These are phyloP conservation scores for Piezodorus guildinii DNA, from an alignment of 1,140 invertebrate species.

Conservation along the genomic window DNA sequence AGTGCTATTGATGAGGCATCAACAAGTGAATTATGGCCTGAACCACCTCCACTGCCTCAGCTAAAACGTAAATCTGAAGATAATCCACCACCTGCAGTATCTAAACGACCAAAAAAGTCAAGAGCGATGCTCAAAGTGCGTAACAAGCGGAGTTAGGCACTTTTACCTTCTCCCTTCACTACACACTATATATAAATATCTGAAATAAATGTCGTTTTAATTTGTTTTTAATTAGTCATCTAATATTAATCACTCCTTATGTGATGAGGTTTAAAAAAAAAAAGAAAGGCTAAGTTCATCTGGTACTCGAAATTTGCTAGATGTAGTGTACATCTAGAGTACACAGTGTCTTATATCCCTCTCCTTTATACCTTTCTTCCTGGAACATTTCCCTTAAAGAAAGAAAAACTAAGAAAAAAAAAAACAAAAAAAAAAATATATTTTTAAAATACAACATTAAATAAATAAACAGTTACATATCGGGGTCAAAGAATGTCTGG, in stretches of 20 bases:
- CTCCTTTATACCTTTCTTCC: background rate
- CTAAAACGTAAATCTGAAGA: constrained; percentile 6
- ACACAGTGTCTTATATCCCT: background rate
- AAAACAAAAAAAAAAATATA: background rate
- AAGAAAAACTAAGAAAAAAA: too few species aligned
- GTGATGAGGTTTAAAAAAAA: background rate
- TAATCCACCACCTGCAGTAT: background rate
- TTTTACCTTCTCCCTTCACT: background rate
- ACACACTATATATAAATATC: background rate
- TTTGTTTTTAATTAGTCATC: constrained; percentile 7
- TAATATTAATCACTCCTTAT: background rate
- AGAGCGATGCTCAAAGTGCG: constrained; percentile 9
- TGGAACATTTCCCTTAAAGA: too few species aligned
- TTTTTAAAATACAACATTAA: constrained; percentile 4
- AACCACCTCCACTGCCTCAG: constrained; percentile 2
- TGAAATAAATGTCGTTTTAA: constrained; percentile 7
- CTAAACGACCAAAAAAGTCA: constrained; percentile 1
- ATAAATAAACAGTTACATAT: constrained; percentile 2
- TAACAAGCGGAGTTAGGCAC: constrained; percentile 11
- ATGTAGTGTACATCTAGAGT: background rate
- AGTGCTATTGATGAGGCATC: background rate
- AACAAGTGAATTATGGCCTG: constrained; percentile 3
- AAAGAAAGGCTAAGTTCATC: background rate
- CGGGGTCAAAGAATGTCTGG: background rate
- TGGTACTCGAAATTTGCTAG: background rate